Conservation (phyloP, 2,797 vertebrate genomes). For the Ctenopoma kingsleyae region DNA sequence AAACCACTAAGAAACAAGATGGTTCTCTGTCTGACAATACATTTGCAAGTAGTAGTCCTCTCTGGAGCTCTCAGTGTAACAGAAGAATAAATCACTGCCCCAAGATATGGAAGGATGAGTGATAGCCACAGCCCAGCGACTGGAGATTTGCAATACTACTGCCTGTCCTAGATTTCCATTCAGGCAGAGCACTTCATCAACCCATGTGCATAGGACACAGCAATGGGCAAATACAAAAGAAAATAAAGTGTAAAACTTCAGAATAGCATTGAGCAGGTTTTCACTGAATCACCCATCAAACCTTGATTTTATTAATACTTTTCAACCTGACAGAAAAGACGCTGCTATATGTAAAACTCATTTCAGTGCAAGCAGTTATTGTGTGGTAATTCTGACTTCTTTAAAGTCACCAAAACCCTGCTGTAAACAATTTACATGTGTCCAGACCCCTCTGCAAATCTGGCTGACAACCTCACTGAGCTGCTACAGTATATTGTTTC, state of each 20-base stretch:
- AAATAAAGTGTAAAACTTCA: constrained; percentile 18
- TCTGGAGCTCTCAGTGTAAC: constrained; percentile 16
- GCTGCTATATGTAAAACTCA: background rate
- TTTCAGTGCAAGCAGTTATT: background rate
- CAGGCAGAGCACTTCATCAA: constrained; percentile 29
- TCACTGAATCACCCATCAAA: background rate
- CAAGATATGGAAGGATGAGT: constrained; percentile 18
- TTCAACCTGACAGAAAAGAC: background rate
- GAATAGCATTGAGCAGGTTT: background rate
- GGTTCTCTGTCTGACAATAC: constrained; percentile 7
- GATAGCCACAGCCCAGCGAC: constrained; percentile 17
- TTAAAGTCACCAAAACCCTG: background rate
- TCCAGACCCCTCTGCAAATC: too few relatives aligned
- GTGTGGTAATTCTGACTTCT: too few relatives aligned
- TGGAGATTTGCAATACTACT: constrained; percentile 29
- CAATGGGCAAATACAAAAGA: constrained; percentile 14
- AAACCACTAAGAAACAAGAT: background rate
- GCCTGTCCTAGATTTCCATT: constrained; percentile 23
- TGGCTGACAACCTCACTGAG: background rate
- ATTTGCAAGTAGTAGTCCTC: constrained; percentile 28
- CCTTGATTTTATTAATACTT: background rate
- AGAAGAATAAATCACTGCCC: constrained; percentile 34
- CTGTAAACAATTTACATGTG: background rate
- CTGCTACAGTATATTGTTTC: background rate
- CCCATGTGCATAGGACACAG: constrained; percentile 13